These are phyloP conservation scores for Syngnathus rostellatus DNA, from an alignment of 2,797 vertebrate species.

Conservation along the genomic window DNA sequence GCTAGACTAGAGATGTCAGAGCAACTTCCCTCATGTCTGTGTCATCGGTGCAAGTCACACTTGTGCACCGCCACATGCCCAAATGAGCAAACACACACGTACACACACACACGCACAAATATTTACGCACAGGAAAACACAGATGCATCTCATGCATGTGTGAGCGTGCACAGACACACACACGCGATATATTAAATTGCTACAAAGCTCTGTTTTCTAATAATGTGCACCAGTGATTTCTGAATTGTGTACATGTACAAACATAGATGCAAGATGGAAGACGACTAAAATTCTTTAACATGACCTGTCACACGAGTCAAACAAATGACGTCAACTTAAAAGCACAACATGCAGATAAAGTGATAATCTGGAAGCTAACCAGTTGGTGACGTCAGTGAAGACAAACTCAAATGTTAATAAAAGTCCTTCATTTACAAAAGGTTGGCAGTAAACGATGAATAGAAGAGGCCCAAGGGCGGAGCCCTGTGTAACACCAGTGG, in stretches of 20 bases:
- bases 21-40: conserved; percentile 43
- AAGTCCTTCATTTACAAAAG: not conserved
- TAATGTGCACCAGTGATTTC: not conserved
- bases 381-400: not conserved
- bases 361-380: not conserved
- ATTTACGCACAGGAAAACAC: not conserved
- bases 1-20: conserved; percentile 54
- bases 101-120: conserved; percentile 13
- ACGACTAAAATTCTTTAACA: not conserved
- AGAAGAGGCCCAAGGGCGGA: not conserved
- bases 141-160: conserved; percentile 1
- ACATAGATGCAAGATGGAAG: not conserved
- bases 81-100: conserved; percentile 24
- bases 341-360: not conserved
- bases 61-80: conserved; percentile 23
- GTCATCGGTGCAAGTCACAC: conserved; percentile 41
- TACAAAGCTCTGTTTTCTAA: not conserved
- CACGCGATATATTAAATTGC: not conserved
- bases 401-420: not conserved
- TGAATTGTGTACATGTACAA: not conserved
- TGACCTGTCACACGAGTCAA: not conserved
- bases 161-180: not conserved
- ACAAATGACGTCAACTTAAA: not conserved
- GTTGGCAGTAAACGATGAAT: not conserved
- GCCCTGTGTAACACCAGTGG: not conserved